A percentile compares a stretch with the other conserved stretches of the same genome.
Conservation (phyloP, 2,888 invertebrate genomes). For the Willowsia nigromaculata region DNA sequence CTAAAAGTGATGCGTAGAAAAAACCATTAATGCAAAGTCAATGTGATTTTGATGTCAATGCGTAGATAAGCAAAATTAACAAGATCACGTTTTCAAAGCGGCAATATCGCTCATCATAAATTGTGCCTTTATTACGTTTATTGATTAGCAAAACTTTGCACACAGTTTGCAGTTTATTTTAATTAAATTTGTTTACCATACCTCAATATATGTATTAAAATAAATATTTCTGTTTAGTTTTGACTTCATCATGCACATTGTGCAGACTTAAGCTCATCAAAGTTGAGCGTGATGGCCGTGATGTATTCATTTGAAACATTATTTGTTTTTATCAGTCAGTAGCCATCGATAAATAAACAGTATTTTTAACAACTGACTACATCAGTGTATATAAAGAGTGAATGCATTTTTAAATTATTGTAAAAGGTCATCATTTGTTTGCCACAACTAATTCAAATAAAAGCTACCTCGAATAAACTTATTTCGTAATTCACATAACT, state of each 20-base stretch:
- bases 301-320: neutral
- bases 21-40: too few relatives aligned
- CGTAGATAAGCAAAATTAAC: neutral
- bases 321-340: constrained; percentile 11
- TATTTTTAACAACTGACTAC: neutral
- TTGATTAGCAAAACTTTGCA: neutral
- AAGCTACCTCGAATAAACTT: too few relatives aligned
- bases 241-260: neutral
- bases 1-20: neutral
- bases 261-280: neutral
- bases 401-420: constrained; percentile 5
- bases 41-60: neutral
- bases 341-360: constrained; percentile 27
- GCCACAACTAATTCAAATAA: constrained; percentile 17
- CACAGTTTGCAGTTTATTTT: neutral
- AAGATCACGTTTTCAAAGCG: too few relatives aligned
- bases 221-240: constrained; percentile 29
- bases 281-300: neutral
- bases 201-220: too few relatives aligned
- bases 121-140: neutral
- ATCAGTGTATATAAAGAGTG: neutral
- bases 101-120: constrained; percentile 7
- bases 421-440: constrained; percentile 14
- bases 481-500: neutral
- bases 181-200: neutral